A percentile compares a stretch with the other conserved stretches of the same genome.
These are phyloP conservation scores for Hydraecia micacea DNA, from an alignment of 2,888 invertebrate species.

Conservation along the genomic window DNA sequence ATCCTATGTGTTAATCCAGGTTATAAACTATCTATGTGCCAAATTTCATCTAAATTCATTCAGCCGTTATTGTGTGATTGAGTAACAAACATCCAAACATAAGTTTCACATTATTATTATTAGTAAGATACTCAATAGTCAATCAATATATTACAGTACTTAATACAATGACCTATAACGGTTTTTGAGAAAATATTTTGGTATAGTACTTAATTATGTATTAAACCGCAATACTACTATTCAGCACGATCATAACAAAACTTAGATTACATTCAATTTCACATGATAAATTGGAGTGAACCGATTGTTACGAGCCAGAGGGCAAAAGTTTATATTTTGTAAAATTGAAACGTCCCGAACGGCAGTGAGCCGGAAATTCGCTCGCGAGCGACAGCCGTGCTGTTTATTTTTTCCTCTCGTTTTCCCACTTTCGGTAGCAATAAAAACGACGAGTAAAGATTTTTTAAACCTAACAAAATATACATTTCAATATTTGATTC, in stretches of 20 bases:
- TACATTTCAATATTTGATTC: conserved; percentile 57
- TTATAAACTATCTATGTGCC: not conserved
- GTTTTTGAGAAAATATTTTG: not conserved
- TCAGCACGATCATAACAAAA: conserved; percentile 50
- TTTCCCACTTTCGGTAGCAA: conserved; percentile 79
- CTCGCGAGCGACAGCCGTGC: conserved; percentile 74
- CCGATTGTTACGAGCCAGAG: conserved; percentile 72
- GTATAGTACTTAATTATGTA: not conserved
- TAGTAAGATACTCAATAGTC: not conserved
- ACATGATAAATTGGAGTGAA: conserved; percentile 70
- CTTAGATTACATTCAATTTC: conserved; percentile 66
- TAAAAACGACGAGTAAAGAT: conserved; percentile 75
- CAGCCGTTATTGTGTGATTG: not conserved
- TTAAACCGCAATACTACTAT: conserved; percentile 27
- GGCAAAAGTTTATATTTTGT: conserved; percentile 80
- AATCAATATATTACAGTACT: not conserved
- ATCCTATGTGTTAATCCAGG: too few species aligned
- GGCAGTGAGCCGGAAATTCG: conserved; percentile 84
- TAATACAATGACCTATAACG: not conserved
- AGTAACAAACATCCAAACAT: not conserved
- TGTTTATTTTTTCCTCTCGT: conserved; percentile 80
- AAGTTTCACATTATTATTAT: not conserved
- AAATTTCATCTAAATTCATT: not conserved
- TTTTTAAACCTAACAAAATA: conserved; percentile 73
- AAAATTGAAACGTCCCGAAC: conserved; percentile 82